Conservation (phyloP, 1,140 invertebrate genomes). For the Pseudobourletiella spinata region DNA sequence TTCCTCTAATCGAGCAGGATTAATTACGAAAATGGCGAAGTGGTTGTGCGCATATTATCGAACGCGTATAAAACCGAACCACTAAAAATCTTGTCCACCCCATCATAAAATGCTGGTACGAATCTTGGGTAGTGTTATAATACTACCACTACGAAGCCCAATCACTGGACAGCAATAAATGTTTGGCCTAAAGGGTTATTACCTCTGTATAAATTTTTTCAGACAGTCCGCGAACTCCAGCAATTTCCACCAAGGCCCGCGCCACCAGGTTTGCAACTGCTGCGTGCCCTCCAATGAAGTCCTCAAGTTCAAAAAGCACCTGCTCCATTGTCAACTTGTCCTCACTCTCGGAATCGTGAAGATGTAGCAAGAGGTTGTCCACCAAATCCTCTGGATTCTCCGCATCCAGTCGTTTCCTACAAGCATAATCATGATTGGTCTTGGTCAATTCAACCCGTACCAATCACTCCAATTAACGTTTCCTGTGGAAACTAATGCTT, state of each 20-base stretch:
- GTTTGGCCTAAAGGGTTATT: too few relatives aligned
- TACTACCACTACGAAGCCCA: too few relatives aligned
- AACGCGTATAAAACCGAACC: too few relatives aligned
- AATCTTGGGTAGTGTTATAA: too few relatives aligned
- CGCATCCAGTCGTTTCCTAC: conserved; percentile 25
- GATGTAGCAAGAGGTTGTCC: conserved; percentile 61
- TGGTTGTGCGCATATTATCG: too few relatives aligned
- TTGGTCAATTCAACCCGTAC: neutral
- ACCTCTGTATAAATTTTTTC: conserved; percentile 32
- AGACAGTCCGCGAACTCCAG: conserved; percentile 26
- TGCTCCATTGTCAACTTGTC: conserved; percentile 51
- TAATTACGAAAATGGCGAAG: too few relatives aligned
- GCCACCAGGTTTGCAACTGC: conserved; percentile 62
- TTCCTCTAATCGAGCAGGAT: too few relatives aligned
- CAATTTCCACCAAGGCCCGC: conserved; percentile 32
- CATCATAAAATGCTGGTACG: too few relatives aligned
- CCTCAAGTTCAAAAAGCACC: conserved; percentile 69
- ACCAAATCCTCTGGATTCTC: conserved; percentile 54
- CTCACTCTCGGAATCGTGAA: conserved; percentile 48
- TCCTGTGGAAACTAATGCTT: too few relatives aligned
- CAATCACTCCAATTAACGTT: neutral
- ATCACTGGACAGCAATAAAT: too few relatives aligned
- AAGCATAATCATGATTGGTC: neutral
- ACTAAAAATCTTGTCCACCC: too few relatives aligned
- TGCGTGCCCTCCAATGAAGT: conserved; percentile 78